Base-by-base conservation (phyloP, 2,888 invertebrate genomes). In the Stenoptilia bipunctidactyla region DNA sequence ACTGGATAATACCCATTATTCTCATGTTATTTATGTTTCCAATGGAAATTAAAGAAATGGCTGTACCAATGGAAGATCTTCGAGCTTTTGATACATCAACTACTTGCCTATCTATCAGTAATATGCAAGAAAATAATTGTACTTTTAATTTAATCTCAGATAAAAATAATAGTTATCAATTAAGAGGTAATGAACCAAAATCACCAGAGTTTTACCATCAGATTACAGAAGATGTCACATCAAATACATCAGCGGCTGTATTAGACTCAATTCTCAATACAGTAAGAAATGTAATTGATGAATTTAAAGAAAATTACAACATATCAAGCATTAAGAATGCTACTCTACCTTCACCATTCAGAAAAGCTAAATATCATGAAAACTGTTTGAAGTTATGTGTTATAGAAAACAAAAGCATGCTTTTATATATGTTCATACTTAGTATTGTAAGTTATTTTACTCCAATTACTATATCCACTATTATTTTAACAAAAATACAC, bases 401-500 rank as follows among this genome's bases (percentile, higher is more conserved):
- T 40, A 48, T 75, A 25, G 70, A 82, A 15, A 80, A 72, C 46
- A 75, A 66, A 43, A 66, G 52, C 14, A 52, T 84, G 37, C 53
- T 75, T 20, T 34, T 73, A 9, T 80, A 76, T 43, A 71, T 83
- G 62, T 74, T 82, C 55, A 34, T 61, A 8, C 45, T 83, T 13
- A 55, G 66, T 5, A 49, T 79, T 45, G 45, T 76, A 1, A 66
- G 73, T 56, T 83, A 72, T 47, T 80, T 83, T 48, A 53, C 82
- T n/a, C 82, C 84, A 0, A 71, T 84, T 30, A 73, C 74, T 9
- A 66, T 82, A 41, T 80, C 80, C 34, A 66, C 66, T 9, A 48
- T 75, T 13, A 73, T 84, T 41, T 52, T 82, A 43, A 76, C 79
- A 0, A 82, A 73, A 54, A 75, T 82, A 47, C 70, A 80, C 46